Base-by-base conservation (phyloP, 2,797 vertebrate genomes). In the Eulemur albifrons region DNA sequence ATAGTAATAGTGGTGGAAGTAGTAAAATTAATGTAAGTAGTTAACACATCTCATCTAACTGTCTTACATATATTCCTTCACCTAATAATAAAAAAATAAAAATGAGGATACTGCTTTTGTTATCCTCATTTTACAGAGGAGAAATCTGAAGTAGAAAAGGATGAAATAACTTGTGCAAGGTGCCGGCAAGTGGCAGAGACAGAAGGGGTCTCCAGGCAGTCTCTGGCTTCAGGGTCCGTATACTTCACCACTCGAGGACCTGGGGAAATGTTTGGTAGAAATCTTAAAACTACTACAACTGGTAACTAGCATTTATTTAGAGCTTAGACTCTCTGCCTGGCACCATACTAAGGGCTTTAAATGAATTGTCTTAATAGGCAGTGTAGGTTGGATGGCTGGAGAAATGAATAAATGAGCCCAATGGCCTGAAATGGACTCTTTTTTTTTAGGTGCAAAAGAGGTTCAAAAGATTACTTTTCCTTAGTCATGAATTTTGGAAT, bases 401-500 rank as follows among this genome's bases (percentile, higher is more conserved):
- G 11, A 92, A 45, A 45, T 40, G 43, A 48, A 13, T 81, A 75
- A 86, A 76, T 75, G 50, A 90, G 11, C 43, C 11, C 20, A 23
- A 25, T 40, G 61, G 17, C 79, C 20, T 94, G n/a, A 93, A 92
- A 79, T 75, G 10, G 14, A 38, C 13, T 92, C 25, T 76, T 76
- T 93, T 93, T 57, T 57, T 59, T 17, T 32, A 23, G 65, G 40
- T 23, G 4, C 5, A 67, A 86, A 91, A 88, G 38, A 93, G 69
- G 7, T 54, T 65, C 38, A 86, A 94, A 92, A 84, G 86, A 93
- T 82, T 85, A 88, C 54, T 90, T 94, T 85, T 69, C 6, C 61
- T 93, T 95, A 79, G 54, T 93, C 76, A 84, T 93, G 25, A 75
- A 91, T 97, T 95, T 91, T 82, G 32, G 32, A 90, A 75, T 9